These are phyloP conservation scores for Phalacrocorax brasilianus DNA, from an alignment of 2,113 vertebrate species.

Conservation along the genomic window DNA sequence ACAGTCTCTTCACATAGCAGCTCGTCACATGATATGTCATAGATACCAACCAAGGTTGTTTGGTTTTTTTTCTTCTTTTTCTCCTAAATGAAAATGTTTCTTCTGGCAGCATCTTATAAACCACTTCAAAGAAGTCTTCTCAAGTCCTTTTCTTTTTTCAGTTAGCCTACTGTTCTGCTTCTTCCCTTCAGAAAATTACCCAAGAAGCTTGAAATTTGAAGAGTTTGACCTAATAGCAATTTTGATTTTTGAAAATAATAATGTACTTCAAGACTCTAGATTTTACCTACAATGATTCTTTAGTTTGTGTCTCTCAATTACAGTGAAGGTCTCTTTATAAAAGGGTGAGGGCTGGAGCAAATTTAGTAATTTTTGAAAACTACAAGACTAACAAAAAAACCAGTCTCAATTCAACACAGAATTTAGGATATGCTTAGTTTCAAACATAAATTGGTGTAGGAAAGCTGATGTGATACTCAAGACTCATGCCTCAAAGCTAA, in stretches of 20 bases:
- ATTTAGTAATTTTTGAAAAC: neutral
- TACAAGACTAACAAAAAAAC: neutral
- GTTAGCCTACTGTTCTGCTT: neutral
- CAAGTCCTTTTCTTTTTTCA: neutral
- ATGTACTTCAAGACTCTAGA: neutral
- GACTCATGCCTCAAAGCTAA: neutral
- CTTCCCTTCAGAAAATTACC: neutral
- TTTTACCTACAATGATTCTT: neutral
- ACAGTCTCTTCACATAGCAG: conserved; percentile 27
- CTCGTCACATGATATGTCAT: neutral
- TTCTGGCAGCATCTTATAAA: neutral
- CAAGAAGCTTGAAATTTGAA: neutral
- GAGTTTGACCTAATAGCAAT: neutral
- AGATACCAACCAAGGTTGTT: neutral
- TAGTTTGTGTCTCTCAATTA: neutral
- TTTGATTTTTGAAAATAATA: neutral
- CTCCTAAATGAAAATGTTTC: conserved; percentile 28
- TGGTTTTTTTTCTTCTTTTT: neutral
- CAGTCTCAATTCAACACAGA: neutral
- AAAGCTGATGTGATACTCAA: neutral
- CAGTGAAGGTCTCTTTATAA: neutral
- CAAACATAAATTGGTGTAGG: neutral
- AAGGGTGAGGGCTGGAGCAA: neutral
- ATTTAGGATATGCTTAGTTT: neutral
- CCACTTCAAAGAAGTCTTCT: conserved; percentile 37